Base-by-base conservation (phyloP, 2,888 invertebrate species). In the Tyria jacobaeae region DNA sequence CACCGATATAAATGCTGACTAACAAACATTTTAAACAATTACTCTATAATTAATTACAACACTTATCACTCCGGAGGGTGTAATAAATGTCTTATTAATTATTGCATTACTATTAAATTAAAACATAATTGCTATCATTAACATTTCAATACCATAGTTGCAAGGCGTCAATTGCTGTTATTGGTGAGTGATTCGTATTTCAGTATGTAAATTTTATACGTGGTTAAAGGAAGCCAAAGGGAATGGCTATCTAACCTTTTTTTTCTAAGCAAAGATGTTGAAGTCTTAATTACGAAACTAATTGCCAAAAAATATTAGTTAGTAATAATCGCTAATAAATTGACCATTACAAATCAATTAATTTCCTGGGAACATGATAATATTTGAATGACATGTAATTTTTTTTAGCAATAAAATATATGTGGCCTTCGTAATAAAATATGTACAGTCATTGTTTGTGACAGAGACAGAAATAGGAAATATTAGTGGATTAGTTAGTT, bases 381-480 rank as follows among this genome's bases (percentile, higher is more conserved):
- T 67, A 64, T 67, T 64, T 57, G 67, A 81, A 79, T 68, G 69
- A 70, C 72, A 74, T 56, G 34, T 54, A 41, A 53, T 51, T 44
- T 69, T 76, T 74, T 75, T 76, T 72, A 66, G 57, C 57, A 54
- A 71, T 64, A 57, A 62, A 62, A 65, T 55, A 25, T 54, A 15
- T 39, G 1, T 25, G 60, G 31, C 84, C 82, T 82, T 81, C 76
- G 63, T 35, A 55, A 58, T 63, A 60, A 50, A 39, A 57, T 62
- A 62, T 66, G 21, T 52, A 37, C 66, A 65, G 64, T 72, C 60
- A 67, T 66, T 75, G 68, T 65, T 72, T 74, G 62, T 37, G 79
- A 88, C 62, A 65, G 81, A 81, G 84, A 87, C 44, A 73, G 71
- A 68, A 51, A 76, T 81, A 88, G 89, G 89, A 89, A 90, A 69